A percentile compares a stretch with the other conserved stretches of the same genome.
phyloP scores from a whole-genome alignment of 2,888 invertebrate species.

The Volucella zonaria region DNA sequence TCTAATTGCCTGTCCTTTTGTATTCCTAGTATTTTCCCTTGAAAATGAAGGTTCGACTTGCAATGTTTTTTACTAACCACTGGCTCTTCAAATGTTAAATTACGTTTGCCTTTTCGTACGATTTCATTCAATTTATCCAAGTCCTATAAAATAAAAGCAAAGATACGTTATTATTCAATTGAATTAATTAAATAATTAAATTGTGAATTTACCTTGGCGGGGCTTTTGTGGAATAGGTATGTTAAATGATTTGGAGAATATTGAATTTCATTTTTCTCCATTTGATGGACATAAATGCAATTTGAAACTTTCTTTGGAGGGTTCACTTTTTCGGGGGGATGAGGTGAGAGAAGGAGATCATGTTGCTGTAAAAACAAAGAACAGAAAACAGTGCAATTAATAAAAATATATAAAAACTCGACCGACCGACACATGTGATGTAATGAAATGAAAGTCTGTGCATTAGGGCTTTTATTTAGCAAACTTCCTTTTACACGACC shows the following conservation, averaged over 20 bases:
- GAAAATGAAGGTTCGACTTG: slow-evolving; percentile 71
- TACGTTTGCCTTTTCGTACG: slow-evolving; percentile 79
- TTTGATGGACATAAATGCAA: slow-evolving; percentile 85
- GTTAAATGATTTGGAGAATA: slow-evolving; percentile 80
- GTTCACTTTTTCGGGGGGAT: slow-evolving; percentile 85
- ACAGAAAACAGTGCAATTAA: slow-evolving; percentile 7
- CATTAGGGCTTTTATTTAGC: not conserved
- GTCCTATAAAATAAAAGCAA: slow-evolving; percentile 74
- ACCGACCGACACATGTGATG: not conserved
- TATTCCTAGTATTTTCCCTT: slow-evolving; percentile 76
- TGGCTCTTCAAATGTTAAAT: slow-evolving; percentile 78
- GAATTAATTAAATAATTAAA: not conserved
- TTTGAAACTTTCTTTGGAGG: slow-evolving; percentile 80
- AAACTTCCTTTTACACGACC: not conserved
- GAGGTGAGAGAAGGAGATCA: slow-evolving; percentile 87
- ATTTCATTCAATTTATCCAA: slow-evolving; percentile 79
- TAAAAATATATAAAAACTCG: not conserved
- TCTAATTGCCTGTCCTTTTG: slow-evolving; percentile 78
- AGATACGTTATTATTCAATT: not conserved
- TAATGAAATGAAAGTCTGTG: too few species aligned
- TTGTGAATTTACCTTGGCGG: slow-evolving; percentile 79
- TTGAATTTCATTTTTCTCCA: slow-evolving; percentile 82
- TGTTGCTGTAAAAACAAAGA: slow-evolving; percentile 77
- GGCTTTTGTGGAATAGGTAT: slow-evolving; percentile 80
- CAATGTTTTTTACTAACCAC: slow-evolving; percentile 45